Conservation (phyloP, 2,797 vertebrate species). For the Eulemur coronatus region DNA sequence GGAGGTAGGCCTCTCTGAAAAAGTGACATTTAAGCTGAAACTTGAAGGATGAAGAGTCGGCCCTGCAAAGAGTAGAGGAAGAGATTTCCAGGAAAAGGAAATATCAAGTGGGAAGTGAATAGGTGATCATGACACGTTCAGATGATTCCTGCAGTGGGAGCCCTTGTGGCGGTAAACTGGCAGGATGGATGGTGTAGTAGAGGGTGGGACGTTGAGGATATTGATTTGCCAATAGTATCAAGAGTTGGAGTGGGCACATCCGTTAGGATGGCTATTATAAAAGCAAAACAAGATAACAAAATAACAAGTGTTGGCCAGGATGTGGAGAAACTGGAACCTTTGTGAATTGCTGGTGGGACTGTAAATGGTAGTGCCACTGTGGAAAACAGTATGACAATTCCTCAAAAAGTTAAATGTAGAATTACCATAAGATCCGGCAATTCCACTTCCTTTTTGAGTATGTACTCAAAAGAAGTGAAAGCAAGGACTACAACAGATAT, state of each 20-base stretch:
- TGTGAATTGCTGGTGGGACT: not conserved
- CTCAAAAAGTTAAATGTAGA: constrained; percentile 11
- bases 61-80: not conserved
- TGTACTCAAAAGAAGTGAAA: not conserved
- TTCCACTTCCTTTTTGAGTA: not conserved
- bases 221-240: not conserved
- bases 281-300: constrained; percentile 4
- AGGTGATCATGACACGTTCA: not conserved
- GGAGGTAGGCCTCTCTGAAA: not conserved
- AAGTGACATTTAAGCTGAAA: constrained; percentile 32
- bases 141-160: not conserved
- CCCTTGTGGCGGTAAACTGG: not conserved
- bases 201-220: not conserved
- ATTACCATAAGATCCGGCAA: not conserved
- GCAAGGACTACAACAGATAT: not conserved
- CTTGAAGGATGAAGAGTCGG: not conserved
- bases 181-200: not conserved
- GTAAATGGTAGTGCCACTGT: not conserved
- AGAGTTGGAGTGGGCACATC: not conserved
- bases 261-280: not conserved
- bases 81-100: constrained; percentile 6
- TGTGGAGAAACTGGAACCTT: not conserved
- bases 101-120: not conserved
- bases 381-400: not conserved
- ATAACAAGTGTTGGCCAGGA: not conserved